Evolutionary conservation across 2,113 vertebrate species (phyloP), one percentile per base, ranked within the genome.

Genomic region (Symphodus melops): DNA sequence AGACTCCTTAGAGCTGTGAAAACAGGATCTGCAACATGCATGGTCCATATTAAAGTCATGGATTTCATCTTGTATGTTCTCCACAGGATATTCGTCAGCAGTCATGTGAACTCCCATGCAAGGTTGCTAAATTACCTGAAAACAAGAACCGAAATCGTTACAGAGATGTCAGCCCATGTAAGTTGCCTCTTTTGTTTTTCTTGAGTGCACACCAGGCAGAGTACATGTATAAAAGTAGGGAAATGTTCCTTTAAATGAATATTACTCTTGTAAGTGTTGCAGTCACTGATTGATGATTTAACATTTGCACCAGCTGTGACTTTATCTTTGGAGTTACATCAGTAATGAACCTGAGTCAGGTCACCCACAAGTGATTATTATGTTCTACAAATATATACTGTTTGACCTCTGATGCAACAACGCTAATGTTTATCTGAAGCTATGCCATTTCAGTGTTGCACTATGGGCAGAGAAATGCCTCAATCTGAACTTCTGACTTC

Each of bases 141-240:
- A 99, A 99, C 92, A 98, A 97, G 94, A 96, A 83, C 79, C 95
- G 97, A 89, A 99, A 99, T 91, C 97, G 98, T 89, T 99, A 99
- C 95, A 94, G 98, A 95, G 98, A 99, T 82, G 98, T 99, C 89
- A 99, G 97, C 83, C 98, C 98, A 55, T 99, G 98, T 99, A 91
- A 97, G 98, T 97, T 85, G 54, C 33, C 41, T 8, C 33, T 14
- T 66, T 67, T 19, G 21, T n/a, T 33, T 36, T 2, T 46, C 48
- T 72, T 25, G 3, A n/a, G 11, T n/a, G 25, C 14, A 19, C 57
- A 48, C 14, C 6, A 48, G 14, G 8, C 4, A 6, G 8, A 28
- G 12, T 8, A n/a, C n/a, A 10, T 10, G 20, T 3, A 2, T 55
- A 12, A 25, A 25, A 28, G 9, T 56, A 5, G 16, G 23, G 68